A percentile compares a stretch with the other conserved stretches of the same genome.
Evolutionary conservation across 2,113 vertebrate species (phyloP).

Genomic region (Ctenomys sociabilis): DNA sequence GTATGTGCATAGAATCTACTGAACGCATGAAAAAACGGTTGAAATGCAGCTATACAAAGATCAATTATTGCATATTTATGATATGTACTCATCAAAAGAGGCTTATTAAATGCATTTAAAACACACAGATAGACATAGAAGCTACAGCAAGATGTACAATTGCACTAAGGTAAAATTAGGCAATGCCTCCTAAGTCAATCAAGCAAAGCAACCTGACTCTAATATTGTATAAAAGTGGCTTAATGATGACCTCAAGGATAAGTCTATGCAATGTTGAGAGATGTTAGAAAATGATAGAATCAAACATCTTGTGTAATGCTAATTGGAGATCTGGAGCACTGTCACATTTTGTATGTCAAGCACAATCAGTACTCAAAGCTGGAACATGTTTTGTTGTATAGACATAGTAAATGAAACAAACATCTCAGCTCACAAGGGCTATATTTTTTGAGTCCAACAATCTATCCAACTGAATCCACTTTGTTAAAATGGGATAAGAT

Average conservation of each 20-base stretch:
- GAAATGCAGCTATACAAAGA: slow-evolving; percentile 29
- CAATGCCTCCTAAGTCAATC: background rate
- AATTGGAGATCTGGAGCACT: background rate
- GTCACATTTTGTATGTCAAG: background rate
- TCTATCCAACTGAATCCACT: background rate
- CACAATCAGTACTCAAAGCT: background rate
- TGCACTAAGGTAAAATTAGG: slow-evolving; percentile 2
- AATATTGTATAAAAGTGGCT: background rate
- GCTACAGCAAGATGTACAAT: background rate
- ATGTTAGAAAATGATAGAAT: slow-evolving; percentile 35
- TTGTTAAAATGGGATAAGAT: slow-evolving; percentile 26
- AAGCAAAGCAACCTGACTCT: slow-evolving; percentile 35
- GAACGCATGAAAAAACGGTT: slow-evolving; percentile 48
- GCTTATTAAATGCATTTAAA: slow-evolving; percentile 29
- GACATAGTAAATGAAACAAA: background rate
- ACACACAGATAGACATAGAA: background rate
- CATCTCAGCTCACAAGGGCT: background rate
- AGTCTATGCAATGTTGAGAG: slow-evolving; percentile 8
- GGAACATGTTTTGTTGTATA: background rate
- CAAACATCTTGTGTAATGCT: background rate
- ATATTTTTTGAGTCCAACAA: background rate
- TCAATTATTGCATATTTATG: slow-evolving; percentile 39
- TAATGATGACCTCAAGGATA: slow-evolving; percentile 4
- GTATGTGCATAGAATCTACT: slow-evolving; percentile 30
- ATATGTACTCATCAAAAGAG: slow-evolving; percentile 45